These are phyloP conservation scores for Macroramphosus scolopax DNA, from an alignment of 2,797 vertebrate genomes.

Conservation along the genomic window DNA sequence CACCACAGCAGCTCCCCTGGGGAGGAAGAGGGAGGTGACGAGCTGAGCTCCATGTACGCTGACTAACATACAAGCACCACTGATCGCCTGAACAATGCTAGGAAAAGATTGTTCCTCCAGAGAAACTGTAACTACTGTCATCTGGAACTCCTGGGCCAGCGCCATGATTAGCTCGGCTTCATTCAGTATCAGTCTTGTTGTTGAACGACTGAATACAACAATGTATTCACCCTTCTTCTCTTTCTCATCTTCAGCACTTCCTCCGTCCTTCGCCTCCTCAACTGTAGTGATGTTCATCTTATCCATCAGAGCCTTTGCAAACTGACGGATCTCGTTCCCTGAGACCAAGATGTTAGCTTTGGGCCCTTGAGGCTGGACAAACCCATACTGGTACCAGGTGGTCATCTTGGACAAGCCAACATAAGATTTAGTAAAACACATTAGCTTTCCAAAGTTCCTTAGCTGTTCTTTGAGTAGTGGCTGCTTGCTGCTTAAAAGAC, in stretches of 20 bases:
- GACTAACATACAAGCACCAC: constrained; percentile 88
- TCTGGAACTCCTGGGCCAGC: constrained; percentile 94
- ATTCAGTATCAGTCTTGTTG: constrained; percentile 92
- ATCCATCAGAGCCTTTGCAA: constrained; percentile 82
- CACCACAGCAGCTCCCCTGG: constrained; percentile 88
- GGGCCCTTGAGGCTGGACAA: constrained; percentile 95
- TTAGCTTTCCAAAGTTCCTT: constrained; percentile 88
- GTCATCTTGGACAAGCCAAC: constrained; percentile 96
- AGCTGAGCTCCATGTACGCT: constrained; percentile 98
- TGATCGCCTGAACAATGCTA: constrained; percentile 85
- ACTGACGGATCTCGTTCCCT: constrained; percentile 92
- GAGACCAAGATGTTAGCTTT: constrained; percentile 97
- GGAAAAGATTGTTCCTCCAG: constrained; percentile 90
- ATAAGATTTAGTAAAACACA: constrained; percentile 95
- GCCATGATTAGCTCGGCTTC: constrained; percentile 92
- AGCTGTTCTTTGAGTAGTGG: constrained; percentile 92
- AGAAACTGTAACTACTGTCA: constrained; percentile 92
- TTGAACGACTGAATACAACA: constrained; percentile 90
- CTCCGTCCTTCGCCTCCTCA: constrained; percentile 43
- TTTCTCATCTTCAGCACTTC: constrained; percentile 47
- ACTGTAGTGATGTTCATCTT: constrained; percentile 83
- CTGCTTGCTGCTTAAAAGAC: constrained; percentile 91
- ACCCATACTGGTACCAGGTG: constrained; percentile 98
- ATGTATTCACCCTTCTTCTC: constrained; percentile 84
- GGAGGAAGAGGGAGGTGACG: constrained; percentile 90